A percentile compares a stretch with the other conserved stretches of the same genome.
Evolutionary conservation across 2,113 vertebrate genomes (phyloP).

Genomic region (Corythoichthys intestinalis): DNA sequence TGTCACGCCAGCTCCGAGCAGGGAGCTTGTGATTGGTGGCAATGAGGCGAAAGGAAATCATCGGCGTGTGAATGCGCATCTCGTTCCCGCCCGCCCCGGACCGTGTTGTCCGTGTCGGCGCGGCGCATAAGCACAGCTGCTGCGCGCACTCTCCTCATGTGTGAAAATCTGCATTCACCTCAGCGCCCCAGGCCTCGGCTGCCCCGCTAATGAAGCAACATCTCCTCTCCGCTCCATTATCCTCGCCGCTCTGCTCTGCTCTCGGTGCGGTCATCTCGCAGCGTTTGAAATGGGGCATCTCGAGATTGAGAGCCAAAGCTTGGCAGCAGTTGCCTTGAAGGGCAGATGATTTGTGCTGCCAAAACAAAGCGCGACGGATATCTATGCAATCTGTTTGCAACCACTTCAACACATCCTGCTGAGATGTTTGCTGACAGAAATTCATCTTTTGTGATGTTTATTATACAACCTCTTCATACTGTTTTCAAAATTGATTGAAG

Average conservation of each 20-base stretch:
- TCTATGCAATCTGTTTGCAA: conserved; percentile 15
- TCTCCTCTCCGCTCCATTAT: conserved; percentile 33
- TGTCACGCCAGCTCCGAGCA: conserved; percentile 10
- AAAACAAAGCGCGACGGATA: conserved; percentile 24
- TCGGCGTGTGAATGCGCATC: conserved; percentile 25
- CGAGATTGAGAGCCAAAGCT: conserved; percentile 17
- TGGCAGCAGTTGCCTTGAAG: conserved; percentile 8
- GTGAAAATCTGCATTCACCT: conserved; percentile 64
- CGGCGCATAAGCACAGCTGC: conserved; percentile 54
- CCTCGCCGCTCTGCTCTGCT: conserved; percentile 22
- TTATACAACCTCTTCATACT: background rate
- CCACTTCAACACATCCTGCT: conserved; percentile 7
- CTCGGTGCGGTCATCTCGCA: conserved; percentile 1
- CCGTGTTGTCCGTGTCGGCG: conserved; percentile 28
- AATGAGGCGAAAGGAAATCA: background rate
- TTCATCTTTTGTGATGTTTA: background rate
- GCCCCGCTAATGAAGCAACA: conserved; percentile 58
- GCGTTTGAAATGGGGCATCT: conserved; percentile 21
- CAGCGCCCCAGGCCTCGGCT: conserved; percentile 48
- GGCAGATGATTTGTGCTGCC: conserved; percentile 8
- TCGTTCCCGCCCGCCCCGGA: conserved; percentile 20
- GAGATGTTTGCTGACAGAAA: conserved; percentile 11
- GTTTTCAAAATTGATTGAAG: background rate
- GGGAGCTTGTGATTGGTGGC: conserved; percentile 10
- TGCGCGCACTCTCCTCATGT: conserved; percentile 46